Conservation (phyloP, 2,888 invertebrate genomes). For the Diadegma fenestrale region DNA sequence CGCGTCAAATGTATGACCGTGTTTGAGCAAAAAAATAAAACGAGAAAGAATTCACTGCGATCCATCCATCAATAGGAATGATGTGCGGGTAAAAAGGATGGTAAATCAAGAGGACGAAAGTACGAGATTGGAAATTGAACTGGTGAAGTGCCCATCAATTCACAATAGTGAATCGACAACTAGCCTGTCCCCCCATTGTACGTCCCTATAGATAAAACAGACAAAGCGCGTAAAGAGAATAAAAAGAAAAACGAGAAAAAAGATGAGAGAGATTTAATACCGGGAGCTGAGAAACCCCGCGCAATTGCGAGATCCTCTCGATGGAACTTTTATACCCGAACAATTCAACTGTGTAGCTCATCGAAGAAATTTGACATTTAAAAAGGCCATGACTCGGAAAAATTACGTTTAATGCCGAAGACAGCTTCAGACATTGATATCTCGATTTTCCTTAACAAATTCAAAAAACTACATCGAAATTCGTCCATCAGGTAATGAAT, state of each 20-base stretch:
- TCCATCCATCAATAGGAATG: slow-evolving; percentile 21
- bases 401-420: background rate
- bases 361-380: background rate
- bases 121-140: slow-evolving; percentile 37
- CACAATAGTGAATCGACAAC: slow-evolving; percentile 43
- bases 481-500: background rate
- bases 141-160: slow-evolving; percentile 39
- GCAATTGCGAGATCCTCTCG: background rate
- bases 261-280: slow-evolving; percentile 12
- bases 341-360: background rate
- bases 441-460: too few relatives aligned
- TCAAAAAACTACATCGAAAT: background rate
- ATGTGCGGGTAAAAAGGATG: background rate
- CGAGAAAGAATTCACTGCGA: slow-evolving; percentile 17
- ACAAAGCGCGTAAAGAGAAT: slow-evolving; percentile 7
- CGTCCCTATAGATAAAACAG: slow-evolving; percentile 13
- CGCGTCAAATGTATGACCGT: slow-evolving; percentile 7
- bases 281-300: background rate
- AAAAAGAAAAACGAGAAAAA: background rate
- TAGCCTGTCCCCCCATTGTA: slow-evolving; percentile 16
- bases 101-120: slow-evolving; percentile 5
- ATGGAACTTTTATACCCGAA: background rate
- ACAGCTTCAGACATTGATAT: too few relatives aligned
- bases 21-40: slow-evolving; percentile 5
- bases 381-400: background rate